Evolutionary conservation across 2,888 invertebrate species (phyloP), one percentile per base, ranked within the genome.

Genomic region (Erynnis tages): DNA sequence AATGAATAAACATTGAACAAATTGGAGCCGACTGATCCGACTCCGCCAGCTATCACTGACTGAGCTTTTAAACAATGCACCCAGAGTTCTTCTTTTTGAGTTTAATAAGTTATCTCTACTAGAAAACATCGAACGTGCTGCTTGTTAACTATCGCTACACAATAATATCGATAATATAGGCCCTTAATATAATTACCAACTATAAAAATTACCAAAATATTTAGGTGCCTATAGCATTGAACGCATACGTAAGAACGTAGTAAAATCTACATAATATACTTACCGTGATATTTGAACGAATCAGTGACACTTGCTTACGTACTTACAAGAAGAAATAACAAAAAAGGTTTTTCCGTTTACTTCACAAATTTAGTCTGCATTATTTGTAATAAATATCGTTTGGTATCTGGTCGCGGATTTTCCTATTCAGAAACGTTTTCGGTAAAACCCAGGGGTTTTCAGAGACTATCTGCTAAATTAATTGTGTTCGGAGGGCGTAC

Each of bases 1-100:
- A 76, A 82, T 82, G 79, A 82, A 83, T 83, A 85, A 74, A 79
- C 79, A 79, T 79, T 61, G 75, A 65, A 79, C 80, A 77, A 81
- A 82, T 79, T 74, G 79, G 67, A 69, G 61, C 67, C 68, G 74
- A 70, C 68, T 67, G 68, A 69, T 53, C 58, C 50, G 55, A 25
- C 16, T 25, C 7, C 21, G 16, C 50, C 48, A 47, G 45, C 55
- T 50, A 53, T 49, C 56, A 55, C 56, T 50, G 38, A 23, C 38
- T 23, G 40, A 27, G 27, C 10, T 41, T 41, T 58, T 56, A 54
- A 62, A 62, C 67, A 63, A 64, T 61, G 59, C 60, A 48, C 14
- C 11, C 54, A 35, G 46, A 38, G 16, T 49, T 60, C 11, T 38
- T 23, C 55, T 61, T 60, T 60, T 32, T 17, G 6, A 6, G 4